phyloP scores from a whole-genome alignment of 2,113 vertebrate genomes.

The Pica pica region DNA sequence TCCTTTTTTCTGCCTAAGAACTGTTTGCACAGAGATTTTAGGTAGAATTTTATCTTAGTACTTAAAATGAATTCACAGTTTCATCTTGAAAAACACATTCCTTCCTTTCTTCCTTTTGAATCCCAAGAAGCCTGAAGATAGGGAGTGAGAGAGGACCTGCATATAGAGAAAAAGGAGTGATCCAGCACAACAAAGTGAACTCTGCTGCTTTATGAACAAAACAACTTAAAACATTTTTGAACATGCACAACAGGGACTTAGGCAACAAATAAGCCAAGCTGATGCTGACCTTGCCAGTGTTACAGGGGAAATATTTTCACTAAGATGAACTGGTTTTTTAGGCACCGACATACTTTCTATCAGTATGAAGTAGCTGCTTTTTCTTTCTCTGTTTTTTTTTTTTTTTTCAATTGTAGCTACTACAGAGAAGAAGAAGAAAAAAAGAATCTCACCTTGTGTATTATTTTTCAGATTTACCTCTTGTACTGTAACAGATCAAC shows the following conservation, averaged over 20 bases:
- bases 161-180: constrained; percentile 14
- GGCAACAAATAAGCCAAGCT: constrained; percentile 5
- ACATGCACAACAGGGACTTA: constrained; percentile 43
- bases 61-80: constrained; percentile 42
- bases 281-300: neutral
- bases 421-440: neutral
- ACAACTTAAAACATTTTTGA: constrained; percentile 43
- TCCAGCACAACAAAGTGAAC: constrained; percentile 40
- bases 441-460: neutral
- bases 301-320: constrained; percentile 5
- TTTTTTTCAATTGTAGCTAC: neutral
- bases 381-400: neutral
- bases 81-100: constrained; percentile 43
- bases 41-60: constrained; percentile 20
- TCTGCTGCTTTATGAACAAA: constrained; percentile 46
- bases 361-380: neutral
- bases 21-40: neutral
- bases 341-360: neutral
- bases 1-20: neutral
- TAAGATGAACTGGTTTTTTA: constrained; percentile 10
- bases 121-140: constrained; percentile 58
- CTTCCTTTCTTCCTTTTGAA: constrained; percentile 39
- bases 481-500: neutral
- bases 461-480: neutral
- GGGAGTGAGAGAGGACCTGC: neutral